Conservation (phyloP, 2,797 vertebrate genomes). For the Cossypha polioptera region DNA sequence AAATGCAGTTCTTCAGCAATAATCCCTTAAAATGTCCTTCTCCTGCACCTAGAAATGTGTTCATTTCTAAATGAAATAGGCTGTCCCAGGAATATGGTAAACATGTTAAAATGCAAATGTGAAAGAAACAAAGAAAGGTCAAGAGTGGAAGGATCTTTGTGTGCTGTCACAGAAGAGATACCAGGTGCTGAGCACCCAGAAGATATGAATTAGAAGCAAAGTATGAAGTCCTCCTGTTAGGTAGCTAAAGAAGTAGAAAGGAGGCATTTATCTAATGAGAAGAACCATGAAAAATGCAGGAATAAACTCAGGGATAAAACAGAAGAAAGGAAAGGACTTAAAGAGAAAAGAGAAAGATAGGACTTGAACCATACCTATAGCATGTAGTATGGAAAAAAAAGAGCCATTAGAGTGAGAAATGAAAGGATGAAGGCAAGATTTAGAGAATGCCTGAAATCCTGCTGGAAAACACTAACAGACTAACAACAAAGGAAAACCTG, state of each 20-base stretch:
- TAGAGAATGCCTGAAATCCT: not conserved
- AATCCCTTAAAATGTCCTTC: not conserved
- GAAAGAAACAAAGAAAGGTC: not conserved
- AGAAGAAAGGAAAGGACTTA: not conserved
- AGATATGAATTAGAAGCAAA: not conserved
- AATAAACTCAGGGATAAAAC: not conserved
- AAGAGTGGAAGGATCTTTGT: not conserved
- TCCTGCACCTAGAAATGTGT: not conserved
- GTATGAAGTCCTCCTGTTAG: not conserved
- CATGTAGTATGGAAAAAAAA: not conserved
- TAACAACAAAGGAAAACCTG: not conserved
- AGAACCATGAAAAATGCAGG: not conserved
- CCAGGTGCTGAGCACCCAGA: not conserved
- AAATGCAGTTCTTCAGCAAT: not conserved
- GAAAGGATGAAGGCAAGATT: not conserved
- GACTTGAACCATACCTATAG: not conserved
- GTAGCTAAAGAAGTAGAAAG: not conserved
- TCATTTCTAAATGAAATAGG: not conserved
- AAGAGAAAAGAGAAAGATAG: not conserved
- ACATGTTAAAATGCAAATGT: not conserved
- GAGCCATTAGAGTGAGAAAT: not conserved
- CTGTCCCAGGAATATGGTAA: not conserved
- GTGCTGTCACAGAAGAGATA: not conserved
- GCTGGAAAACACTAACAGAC: not conserved
- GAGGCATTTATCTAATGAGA: not conserved